These are phyloP conservation scores for Dicerorhinus sumatrensis DNA, from an alignment of 2,113 vertebrate species.

Conservation along the genomic window DNA sequence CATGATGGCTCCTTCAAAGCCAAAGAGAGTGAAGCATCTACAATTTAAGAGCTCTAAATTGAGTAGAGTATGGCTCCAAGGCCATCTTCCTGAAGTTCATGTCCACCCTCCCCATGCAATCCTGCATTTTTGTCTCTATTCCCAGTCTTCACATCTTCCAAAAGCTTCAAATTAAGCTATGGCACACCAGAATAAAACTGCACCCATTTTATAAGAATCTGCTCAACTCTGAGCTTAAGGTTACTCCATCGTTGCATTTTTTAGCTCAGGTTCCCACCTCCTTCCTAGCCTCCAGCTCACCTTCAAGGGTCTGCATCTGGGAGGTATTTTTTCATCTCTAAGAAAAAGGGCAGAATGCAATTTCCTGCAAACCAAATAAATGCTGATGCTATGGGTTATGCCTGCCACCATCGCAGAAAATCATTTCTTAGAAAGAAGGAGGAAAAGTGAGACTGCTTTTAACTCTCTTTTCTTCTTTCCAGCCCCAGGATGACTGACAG, in stretches of 20 bases:
- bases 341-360: background rate
- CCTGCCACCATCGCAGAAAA: background rate
- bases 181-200: background rate
- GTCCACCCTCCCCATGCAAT: background rate
- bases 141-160: background rate
- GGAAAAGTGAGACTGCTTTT: background rate
- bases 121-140: background rate
- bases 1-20: background rate
- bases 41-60: background rate
- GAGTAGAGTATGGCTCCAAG: background rate
- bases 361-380: slow-evolving; percentile 35
- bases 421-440: background rate
- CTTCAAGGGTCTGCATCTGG: background rate
- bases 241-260: background rate
- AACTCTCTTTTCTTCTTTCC: background rate
- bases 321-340: background rate
- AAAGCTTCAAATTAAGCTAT: background rate
- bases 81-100: background rate
- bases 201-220: background rate
- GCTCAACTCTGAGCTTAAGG: background rate
- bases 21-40: background rate
- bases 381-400: background rate
- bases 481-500: background rate
- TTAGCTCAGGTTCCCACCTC: background rate
- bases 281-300: background rate